Evolutionary conservation across 2,888 invertebrate species (phyloP), one percentile per base, ranked within the genome.

Genomic region (Epistrophella euchroma): DNA sequence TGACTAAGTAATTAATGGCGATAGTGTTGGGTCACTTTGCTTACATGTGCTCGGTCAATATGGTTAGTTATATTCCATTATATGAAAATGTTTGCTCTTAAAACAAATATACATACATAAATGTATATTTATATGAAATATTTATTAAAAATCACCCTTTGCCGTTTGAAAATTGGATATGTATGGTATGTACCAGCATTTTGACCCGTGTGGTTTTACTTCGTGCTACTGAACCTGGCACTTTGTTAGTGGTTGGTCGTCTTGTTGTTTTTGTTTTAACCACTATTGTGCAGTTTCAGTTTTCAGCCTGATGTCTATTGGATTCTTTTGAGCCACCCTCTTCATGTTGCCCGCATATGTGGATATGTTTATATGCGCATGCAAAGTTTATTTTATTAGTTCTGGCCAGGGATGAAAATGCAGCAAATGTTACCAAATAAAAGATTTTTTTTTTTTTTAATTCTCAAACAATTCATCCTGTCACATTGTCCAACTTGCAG

Each of bases 1-100:
- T 37, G 19, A 40, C 70, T 45, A 76, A 64, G 75, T 75, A 76
- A 81, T 81, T 60, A 40, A 75, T 74, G 45, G 28, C 71, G 81
- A 81, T 60, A 60, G 60, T 60, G 60, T 60, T 81, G 71, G 81
- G 76, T 81, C 75, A 75, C 64, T 81, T 76, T 81, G 71, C 80
- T 76, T 75, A 71, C 76, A 71, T 81, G 71, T 71, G 58, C 71
- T 58, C 22, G 60, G 60, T 60, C 40, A 60, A 60, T 60, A 60
- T 60, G 15, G 19, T 37, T 60, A 22, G 40, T 71, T 70, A 81
- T 76, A 71, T 71, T 75, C 56, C 75, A 40, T 81, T 75, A 70
- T 76, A 75, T 64, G 45, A 64, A 62, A 56, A 64, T 76, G 55
- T 60, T 40, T 64, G 56, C 71, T 64, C 64, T 64, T 52, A 40